Conservation (phyloP, 2,888 invertebrate species). For the Nomada goodeniana region DNA sequence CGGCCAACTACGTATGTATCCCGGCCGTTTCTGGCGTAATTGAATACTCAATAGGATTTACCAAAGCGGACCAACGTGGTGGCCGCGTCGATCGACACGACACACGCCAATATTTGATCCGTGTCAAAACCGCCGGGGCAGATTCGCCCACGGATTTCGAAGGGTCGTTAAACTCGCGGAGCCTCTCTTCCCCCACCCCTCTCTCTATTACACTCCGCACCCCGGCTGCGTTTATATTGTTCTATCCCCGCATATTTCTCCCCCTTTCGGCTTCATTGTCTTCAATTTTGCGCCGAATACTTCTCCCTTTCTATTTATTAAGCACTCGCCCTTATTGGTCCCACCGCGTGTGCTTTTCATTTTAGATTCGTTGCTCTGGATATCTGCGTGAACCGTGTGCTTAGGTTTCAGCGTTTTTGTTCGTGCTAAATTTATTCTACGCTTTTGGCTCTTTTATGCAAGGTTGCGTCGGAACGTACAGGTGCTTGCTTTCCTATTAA, state of each 20-base stretch:
- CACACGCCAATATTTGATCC: slow-evolving; percentile 76
- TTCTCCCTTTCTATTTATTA: neutral
- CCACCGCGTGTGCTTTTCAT: neutral
- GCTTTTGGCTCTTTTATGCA: too few relatives aligned
- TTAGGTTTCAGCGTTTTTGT: neutral
- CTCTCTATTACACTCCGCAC: neutral
- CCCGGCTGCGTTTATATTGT: slow-evolving; percentile 24
- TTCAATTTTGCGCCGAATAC: slow-evolving; percentile 22
- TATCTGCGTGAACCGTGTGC: neutral
- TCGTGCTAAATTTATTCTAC: neutral
- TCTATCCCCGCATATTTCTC: slow-evolving; percentile 29
- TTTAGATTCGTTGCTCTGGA: neutral
- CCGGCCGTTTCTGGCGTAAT: slow-evolving; percentile 65
- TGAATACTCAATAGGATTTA: slow-evolving; percentile 77
- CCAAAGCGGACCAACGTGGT: slow-evolving; percentile 69
- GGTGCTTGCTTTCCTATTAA: too few relatives aligned
- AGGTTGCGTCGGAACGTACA: too few relatives aligned
- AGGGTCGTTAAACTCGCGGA: slow-evolving; percentile 69
- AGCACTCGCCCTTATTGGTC: neutral
- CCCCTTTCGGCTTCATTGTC: slow-evolving; percentile 35
- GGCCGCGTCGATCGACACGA: slow-evolving; percentile 68
- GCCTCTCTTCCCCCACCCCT: slow-evolving; percentile 3
- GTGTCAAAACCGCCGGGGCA: slow-evolving; percentile 72
- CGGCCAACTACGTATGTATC: slow-evolving; percentile 55
- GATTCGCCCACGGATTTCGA: slow-evolving; percentile 69